Conservation (phyloP, 1,140 invertebrate genomes). For the Anoplophora glabripennis region DNA sequence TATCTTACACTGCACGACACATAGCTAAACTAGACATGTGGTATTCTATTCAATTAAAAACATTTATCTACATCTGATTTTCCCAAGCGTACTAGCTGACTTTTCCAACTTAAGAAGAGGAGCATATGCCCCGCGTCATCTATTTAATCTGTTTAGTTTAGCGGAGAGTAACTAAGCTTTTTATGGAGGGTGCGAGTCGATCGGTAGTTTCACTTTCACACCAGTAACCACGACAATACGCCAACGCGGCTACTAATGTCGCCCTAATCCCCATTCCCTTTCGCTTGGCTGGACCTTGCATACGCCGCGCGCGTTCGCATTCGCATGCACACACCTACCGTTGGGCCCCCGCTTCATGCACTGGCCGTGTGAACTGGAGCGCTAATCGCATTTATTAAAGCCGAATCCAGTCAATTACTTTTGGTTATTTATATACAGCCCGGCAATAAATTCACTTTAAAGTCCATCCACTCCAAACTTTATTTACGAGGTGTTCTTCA, state of each 20-base stretch:
- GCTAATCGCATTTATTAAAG: slow-evolving; percentile 39
- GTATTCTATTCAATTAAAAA: too few relatives aligned
- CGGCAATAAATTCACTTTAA: too few relatives aligned
- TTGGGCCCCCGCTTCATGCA: slow-evolving; percentile 23
- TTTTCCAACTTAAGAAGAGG: background rate
- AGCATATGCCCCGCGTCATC: slow-evolving; percentile 18
- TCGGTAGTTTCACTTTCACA: slow-evolving; percentile 40
- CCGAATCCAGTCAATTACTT: slow-evolving; percentile 36
- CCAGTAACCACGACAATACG: slow-evolving; percentile 42
- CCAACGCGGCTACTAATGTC: slow-evolving; percentile 37
- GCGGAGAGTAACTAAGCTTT: slow-evolving; percentile 15
- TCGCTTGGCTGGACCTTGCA: slow-evolving; percentile 16
- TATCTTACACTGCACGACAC: too few relatives aligned
- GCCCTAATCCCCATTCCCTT: slow-evolving; percentile 35
- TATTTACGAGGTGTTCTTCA: too few relatives aligned
- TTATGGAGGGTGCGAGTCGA: background rate
- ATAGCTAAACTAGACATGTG: too few relatives aligned
- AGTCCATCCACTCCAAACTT: too few relatives aligned
- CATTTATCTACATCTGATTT: too few relatives aligned
- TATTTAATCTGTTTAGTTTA: slow-evolving; percentile 18
- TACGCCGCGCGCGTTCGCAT: background rate
- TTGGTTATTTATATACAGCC: slow-evolving; percentile 20
- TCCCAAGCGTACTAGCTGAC: too few relatives aligned
- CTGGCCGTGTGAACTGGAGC: slow-evolving; percentile 35
- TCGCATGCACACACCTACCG: slow-evolving; percentile 14